A percentile compares a stretch with the other conserved stretches of the same genome.
These are phyloP conservation scores for Otocyon megalotis DNA, from an alignment of 2,113 vertebrate genomes.

Conservation along the genomic window DNA sequence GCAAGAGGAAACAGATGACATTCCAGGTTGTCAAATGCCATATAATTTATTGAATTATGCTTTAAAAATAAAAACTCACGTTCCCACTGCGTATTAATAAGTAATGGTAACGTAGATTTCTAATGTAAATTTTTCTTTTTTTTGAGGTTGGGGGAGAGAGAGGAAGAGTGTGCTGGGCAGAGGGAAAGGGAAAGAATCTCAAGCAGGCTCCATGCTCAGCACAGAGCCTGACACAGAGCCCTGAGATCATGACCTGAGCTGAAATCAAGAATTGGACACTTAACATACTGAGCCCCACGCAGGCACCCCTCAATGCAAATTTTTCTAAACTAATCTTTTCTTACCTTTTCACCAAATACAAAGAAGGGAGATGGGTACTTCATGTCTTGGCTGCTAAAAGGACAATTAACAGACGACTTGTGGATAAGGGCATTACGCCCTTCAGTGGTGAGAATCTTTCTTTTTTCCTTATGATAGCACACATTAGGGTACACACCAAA, in stretches of 20 bases:
- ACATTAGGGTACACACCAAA: slow-evolving; percentile 97
- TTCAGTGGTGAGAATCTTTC: slow-evolving; percentile 97
- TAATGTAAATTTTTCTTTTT: not conserved
- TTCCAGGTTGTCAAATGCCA: not conserved
- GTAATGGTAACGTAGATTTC: not conserved
- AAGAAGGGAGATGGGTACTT: slow-evolving; percentile 97
- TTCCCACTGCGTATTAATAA: not conserved
- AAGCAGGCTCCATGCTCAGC: not conserved
- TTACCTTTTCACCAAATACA: slow-evolving; percentile 97
- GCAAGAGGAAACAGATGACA: not conserved
- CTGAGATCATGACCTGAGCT: not conserved
- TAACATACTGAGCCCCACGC: not conserved
- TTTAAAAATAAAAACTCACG: not conserved
- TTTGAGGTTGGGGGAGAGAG: too few relatives aligned
- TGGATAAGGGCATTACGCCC: slow-evolving; percentile 98
- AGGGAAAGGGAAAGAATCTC: not conserved
- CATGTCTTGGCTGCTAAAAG: slow-evolving; percentile 96
- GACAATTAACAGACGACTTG: slow-evolving; percentile 98
- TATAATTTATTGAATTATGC: not conserved
- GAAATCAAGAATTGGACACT: not conserved
- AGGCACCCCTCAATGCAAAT: not conserved
- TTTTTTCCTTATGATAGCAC: slow-evolving; percentile 98
- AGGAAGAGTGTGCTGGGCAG: not conserved
- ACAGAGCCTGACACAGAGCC: not conserved
- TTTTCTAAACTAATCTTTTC: not conserved